Conservation (phyloP, 64 coral and sea anemone species). For the Porites australiensis region DNA sequence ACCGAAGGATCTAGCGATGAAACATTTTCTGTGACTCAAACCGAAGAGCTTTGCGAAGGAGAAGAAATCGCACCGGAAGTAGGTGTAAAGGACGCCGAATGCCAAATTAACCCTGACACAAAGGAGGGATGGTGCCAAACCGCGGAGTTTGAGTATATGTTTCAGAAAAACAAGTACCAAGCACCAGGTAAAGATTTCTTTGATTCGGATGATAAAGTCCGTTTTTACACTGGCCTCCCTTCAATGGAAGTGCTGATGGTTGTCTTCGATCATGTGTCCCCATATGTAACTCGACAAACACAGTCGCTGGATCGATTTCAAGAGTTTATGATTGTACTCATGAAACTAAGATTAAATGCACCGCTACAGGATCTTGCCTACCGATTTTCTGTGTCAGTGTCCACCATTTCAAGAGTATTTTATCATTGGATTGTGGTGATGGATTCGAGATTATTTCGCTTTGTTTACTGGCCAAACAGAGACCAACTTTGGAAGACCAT, state of each 20-base stretch:
- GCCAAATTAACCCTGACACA: no score
- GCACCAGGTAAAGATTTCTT: constrained; percentile 39
- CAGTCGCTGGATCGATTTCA: constrained; percentile 16
- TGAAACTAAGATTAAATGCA: constrained; percentile 13
- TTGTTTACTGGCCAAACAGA: constrained; percentile 25
- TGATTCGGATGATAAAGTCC: constrained; percentile 47
- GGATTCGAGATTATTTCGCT: constrained; percentile 21
- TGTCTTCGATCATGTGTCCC: constrained; percentile 21
- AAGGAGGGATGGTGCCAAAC: constrained; percentile 17
- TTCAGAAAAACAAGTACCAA: constrained; percentile 37
- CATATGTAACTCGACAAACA: constrained; percentile 35
- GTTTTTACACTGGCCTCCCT: constrained; percentile 30
- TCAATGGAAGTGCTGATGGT: constrained; percentile 36
- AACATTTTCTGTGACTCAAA: no score
- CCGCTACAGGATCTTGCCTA: constrained; percentile 13
- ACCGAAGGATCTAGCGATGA: constrained; percentile 16
- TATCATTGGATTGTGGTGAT: constrained; percentile 1
- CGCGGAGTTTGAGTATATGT: constrained; percentile 61
- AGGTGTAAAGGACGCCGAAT: constrained; percentile 36
- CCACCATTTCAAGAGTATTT: constrained; percentile 22
- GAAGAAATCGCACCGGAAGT: constrained; percentile 41
- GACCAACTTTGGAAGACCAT: constrained; percentile 20
- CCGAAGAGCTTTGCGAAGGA: constrained; percentile 9
- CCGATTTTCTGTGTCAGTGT: constrained; percentile 13
- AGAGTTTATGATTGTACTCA: constrained; percentile 21